Evolutionary conservation across 2,113 vertebrate genomes (phyloP), one percentile per base, ranked within the genome.

Genomic region (Tragelaphus scriptus): DNA sequence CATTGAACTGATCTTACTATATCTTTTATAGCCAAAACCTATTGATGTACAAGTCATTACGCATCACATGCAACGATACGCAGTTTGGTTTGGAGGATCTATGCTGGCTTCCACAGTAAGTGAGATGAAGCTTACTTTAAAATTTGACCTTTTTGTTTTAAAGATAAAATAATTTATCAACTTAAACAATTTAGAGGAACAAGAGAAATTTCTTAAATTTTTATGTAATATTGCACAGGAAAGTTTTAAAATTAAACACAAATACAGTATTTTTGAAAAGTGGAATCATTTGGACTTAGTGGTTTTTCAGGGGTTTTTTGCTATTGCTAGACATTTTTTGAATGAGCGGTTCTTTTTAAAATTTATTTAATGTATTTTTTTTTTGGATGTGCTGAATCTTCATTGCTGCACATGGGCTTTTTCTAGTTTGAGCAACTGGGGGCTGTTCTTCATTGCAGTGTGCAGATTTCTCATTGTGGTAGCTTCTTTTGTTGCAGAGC

Each of bases 31-130:
- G 99, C 99, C 99, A 14, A 99, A 99, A 98, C 99, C 99, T 90
- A 99, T 99, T 88, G 99, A 99, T 87, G 99, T 99, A 59, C 99
- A 99, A 97, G 99, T 99, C 86, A 99, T 99, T 94, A 99, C 99
- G 53, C 99, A 99, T 98, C 99, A 99, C 97, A 99, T 99, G 99
- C 99, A 99, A 97, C 99, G 99, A 99, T 99, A 99, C 0, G 99
- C 99, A 4, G 99, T 99, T 98, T 99, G 99, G 99, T 99, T 99
- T 97, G 99, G 99, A 98, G 99, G 99, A 97, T 99, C 99, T n/a
- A 99, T 99, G 99, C 97, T 99, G 98, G 99, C 99, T 94, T 99
- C 99, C 95, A 99, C 99, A 96, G 99, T 99, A 98, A 99, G 99
- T 99, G 68, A 84, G 36, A 79, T 85, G 71, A 85, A 63, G 30